phyloP scores from a whole-genome alignment of 2,113 vertebrate genomes.

The Passerina amoena region DNA sequence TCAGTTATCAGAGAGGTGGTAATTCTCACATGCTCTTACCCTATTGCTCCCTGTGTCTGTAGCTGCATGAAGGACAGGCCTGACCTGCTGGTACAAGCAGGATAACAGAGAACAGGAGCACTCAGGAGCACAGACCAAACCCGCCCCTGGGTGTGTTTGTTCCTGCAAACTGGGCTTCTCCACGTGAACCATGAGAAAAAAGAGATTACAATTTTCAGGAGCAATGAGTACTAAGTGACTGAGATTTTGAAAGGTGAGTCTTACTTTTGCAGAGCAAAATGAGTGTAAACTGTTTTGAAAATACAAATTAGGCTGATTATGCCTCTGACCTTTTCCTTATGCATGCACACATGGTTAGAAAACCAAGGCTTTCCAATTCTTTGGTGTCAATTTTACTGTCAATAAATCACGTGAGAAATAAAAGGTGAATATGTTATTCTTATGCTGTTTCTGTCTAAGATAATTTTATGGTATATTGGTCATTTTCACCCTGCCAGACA shows the following conservation, averaged over 20 bases:
- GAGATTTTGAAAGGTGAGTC: neutral
- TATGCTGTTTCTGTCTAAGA: neutral
- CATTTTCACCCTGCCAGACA: neutral
- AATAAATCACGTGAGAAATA: neutral
- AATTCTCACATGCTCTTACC: neutral
- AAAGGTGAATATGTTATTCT: neutral
- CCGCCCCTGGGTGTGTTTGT: rapidly evolving
- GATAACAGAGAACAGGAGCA: neutral
- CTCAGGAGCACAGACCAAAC: neutral
- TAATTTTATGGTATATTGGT: neutral
- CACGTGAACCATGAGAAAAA: neutral
- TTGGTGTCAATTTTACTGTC: neutral
- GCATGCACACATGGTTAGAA: neutral
- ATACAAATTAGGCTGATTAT: neutral
- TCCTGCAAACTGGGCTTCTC: neutral
- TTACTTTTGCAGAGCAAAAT: neutral
- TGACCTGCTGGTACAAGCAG: neutral
- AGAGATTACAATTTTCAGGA: neutral
- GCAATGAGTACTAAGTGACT: neutral
- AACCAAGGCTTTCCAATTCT: neutral
- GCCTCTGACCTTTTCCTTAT: neutral
- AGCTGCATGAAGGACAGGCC: neutral
- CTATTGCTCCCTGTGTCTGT: neutral
- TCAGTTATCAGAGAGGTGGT: neutral
- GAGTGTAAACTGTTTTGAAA: neutral